phyloP scores from a whole-genome alignment of 2,888 invertebrate genomes.

The Sialis fuliginosa region DNA sequence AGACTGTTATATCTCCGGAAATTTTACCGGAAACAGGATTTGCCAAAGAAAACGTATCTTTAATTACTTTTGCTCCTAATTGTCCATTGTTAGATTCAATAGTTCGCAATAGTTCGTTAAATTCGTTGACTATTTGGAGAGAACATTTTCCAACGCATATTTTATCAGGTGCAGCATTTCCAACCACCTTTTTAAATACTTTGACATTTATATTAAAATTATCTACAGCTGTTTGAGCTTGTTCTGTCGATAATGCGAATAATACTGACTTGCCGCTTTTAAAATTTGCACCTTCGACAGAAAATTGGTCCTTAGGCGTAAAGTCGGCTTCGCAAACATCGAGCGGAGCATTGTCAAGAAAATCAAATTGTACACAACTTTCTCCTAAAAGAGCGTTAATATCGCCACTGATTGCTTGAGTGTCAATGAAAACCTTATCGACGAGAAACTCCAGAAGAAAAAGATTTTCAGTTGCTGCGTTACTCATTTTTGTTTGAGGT shows the following conservation, averaged over 20 bases:
- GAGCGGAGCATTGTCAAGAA: slow-evolving; percentile 35
- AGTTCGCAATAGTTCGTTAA: slow-evolving; percentile 34
- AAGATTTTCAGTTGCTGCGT: slow-evolving; percentile 33
- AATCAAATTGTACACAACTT: slow-evolving; percentile 42
- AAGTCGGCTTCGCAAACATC: slow-evolving; percentile 43
- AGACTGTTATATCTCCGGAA: slow-evolving; percentile 36
- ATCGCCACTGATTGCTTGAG: slow-evolving; percentile 28
- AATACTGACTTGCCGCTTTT: slow-evolving; percentile 49
- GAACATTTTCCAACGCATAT: slow-evolving; percentile 36
- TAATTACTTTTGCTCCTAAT: slow-evolving; percentile 36
- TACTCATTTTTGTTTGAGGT: slow-evolving; percentile 18
- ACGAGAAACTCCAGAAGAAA: slow-evolving; percentile 47
- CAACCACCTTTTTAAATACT: slow-evolving; percentile 34
- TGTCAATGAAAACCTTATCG: slow-evolving; percentile 29
- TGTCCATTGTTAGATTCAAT: slow-evolving; percentile 22
- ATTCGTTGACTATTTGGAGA: slow-evolving; percentile 40
- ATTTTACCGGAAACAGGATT: slow-evolving; percentile 30
- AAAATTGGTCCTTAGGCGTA: slow-evolving; percentile 19
- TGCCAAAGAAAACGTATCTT: slow-evolving; percentile 37
- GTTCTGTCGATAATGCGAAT: slow-evolving; percentile 38
- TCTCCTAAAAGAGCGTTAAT: slow-evolving; percentile 26
- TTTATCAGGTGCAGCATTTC: slow-evolving; percentile 36
- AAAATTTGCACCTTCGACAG: slow-evolving; percentile 26
- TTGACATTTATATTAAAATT: slow-evolving; percentile 37
- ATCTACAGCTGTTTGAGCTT: slow-evolving; percentile 31